Base-by-base conservation (phyloP, 1,140 invertebrate species). In the Ceratina japonica region DNA sequence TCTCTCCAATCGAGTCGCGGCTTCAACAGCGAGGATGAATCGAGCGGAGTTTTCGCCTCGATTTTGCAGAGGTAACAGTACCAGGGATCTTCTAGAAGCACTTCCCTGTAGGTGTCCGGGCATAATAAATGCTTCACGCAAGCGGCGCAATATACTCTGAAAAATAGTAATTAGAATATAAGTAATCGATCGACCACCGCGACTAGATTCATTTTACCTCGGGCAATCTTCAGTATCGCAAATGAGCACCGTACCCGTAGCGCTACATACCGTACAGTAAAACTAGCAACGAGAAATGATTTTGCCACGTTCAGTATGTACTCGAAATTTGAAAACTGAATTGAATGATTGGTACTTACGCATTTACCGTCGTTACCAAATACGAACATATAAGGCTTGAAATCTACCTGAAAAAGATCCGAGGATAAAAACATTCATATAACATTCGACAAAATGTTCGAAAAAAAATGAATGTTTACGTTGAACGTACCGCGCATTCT, bases 311-410 rank as follows among this genome's bases (percentile, higher is more conserved):
- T 44, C 5, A 44, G 2, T 10, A 44, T 44, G 10, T 7, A 37
- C 71, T 18, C 63, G 20, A 54, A 65, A 20, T 62, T 63, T 61
- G 22, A 72, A 58, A 63, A 51, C 31, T 44, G 4, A 56, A 27
- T 27, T 64, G 24, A 27, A 73, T 62, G 15, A 24, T 3, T 5
- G 51, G 18, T 76, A 87, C 89, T 88, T 85, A 91, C 90, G 68
- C 88, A 89, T 82, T 92, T 91, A 49, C 83, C 87, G 72, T 91
- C 91, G 54, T 91, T 87, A 1, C 89, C 90, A 18, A 87, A 90
- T 20, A 89, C 86, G 65, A 90, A 91, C 69, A 92, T 85, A 18
- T 85, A 87, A n/a, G 91, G 88, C 64, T 88, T 86, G 51, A 87
- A 91, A 2, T 79, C 66, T 54, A 87, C 81, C 90, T 91, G 31